A percentile compares a stretch with the other conserved stretches of the same genome.
Evolutionary conservation across 2,797 vertebrate genomes (phyloP).

Genomic region (Hylomyscus alleni): DNA sequence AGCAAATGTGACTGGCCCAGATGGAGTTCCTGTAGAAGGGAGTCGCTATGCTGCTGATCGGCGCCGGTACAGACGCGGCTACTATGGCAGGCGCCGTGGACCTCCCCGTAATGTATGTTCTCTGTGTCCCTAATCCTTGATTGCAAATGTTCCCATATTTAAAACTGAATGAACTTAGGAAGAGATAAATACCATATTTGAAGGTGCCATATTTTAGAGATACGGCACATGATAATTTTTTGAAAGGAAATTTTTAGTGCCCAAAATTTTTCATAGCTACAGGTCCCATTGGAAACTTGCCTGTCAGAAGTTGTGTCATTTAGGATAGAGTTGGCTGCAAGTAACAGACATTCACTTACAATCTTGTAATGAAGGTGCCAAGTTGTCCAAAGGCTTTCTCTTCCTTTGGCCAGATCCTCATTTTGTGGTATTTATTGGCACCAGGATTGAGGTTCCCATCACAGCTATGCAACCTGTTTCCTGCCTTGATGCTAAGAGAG

Average conservation of each 20-base stretch:
- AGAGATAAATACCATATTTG: not conserved
- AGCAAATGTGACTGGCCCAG: slow-evolving; percentile 91
- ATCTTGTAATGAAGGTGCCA: not conserved
- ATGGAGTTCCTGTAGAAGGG: slow-evolving; percentile 90
- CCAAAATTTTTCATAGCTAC: not conserved
- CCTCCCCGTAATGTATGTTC: slow-evolving; percentile 88
- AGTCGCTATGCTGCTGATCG: slow-evolving; percentile 91
- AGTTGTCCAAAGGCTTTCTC: slow-evolving; percentile 6
- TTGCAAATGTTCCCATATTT: not conserved
- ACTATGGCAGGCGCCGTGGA: slow-evolving; percentile 89
- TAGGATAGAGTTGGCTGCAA: slow-evolving; percentile 17
- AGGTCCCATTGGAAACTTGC: not conserved
- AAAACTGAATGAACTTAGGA: not conserved
- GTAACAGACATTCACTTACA: slow-evolving; percentile 3
- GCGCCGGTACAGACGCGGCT: slow-evolving; percentile 90
- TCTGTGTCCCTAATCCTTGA: not conserved
- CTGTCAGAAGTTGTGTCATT: not conserved
- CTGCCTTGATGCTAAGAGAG: not conserved
- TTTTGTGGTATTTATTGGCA: not conserved
- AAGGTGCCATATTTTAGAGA: not conserved
- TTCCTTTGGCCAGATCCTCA: not conserved
- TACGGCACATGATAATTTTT: not conserved
- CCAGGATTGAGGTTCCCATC: not conserved
- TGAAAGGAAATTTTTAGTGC: not conserved
- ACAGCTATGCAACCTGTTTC: not conserved